A percentile compares a stretch with the other conserved stretches of the same genome.
Evolutionary conservation across 2,797 vertebrate species (phyloP).

Genomic region (Propithecus deckenii): DNA sequence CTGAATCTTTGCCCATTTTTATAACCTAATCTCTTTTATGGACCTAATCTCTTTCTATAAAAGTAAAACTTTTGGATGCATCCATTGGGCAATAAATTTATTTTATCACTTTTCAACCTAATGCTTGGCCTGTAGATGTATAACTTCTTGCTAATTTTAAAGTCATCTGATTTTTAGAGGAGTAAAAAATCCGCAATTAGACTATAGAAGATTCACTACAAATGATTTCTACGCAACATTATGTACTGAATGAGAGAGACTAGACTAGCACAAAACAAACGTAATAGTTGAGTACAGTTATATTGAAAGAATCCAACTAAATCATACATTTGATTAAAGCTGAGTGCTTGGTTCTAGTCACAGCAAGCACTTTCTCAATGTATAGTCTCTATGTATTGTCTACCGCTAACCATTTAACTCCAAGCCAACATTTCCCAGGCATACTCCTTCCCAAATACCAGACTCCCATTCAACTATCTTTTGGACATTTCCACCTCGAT

Average conservation of each 20-base stretch:
- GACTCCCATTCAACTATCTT: background rate
- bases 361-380: background rate
- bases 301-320: conserved; percentile 23
- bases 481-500: background rate
- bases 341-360: background rate
- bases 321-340: background rate
- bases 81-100: conserved; percentile 5
- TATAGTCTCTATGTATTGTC: background rate
- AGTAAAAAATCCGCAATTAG: conserved; percentile 4
- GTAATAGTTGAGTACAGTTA: background rate
- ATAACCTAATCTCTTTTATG: conserved; percentile 32
- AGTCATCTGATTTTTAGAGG: conserved; percentile 17
- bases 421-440: background rate
- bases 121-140: background rate
- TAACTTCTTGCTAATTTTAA: conserved; percentile 47
- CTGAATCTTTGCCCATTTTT: conserved; percentile 53
- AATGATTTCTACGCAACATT: background rate
- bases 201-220: conserved; percentile 4
- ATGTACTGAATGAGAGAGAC: background rate
- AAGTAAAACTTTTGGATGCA: conserved; percentile 20
- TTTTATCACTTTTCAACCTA: conserved; percentile 40
- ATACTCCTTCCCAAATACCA: conserved; percentile 22
- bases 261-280: background rate
- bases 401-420: background rate
- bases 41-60: conserved; percentile 28